phyloP scores from a whole-genome alignment of 2,113 vertebrate genomes.

The Accipiter cooperii region DNA sequence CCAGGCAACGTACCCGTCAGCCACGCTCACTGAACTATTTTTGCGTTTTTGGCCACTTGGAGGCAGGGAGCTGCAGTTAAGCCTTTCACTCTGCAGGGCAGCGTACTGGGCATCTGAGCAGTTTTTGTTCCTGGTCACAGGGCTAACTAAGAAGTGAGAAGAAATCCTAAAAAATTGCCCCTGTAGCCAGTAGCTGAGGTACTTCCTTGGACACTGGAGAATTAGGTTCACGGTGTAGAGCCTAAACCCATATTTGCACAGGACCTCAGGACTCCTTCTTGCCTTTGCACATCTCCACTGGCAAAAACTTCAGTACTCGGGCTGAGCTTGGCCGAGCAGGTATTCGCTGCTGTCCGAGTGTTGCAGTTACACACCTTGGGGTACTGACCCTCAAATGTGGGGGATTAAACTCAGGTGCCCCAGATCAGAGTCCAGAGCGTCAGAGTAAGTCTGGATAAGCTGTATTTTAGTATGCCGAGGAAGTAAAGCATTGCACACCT shows the following conservation, averaged over 20 bases:
- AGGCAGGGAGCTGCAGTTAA: not conserved
- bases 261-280: not conserved
- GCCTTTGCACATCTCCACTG: not conserved
- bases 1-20: not conserved
- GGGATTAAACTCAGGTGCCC: not conserved
- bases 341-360: not conserved
- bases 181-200: not conserved
- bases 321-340: not conserved
- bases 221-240: not conserved
- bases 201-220: not conserved
- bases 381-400: not conserved
- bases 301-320: not conserved
- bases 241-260: not conserved
- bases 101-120: not conserved
- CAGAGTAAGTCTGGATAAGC: not conserved
- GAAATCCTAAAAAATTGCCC: not conserved
- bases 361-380: not conserved
- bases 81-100: not conserved
- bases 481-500: not conserved
- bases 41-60: not conserved
- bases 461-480: not conserved
- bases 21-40: not conserved
- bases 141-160: not conserved
- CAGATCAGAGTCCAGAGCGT: not conserved
- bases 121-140: not conserved